Conservation (phyloP, 2,888 invertebrate genomes). For the Ophion costatus region DNA sequence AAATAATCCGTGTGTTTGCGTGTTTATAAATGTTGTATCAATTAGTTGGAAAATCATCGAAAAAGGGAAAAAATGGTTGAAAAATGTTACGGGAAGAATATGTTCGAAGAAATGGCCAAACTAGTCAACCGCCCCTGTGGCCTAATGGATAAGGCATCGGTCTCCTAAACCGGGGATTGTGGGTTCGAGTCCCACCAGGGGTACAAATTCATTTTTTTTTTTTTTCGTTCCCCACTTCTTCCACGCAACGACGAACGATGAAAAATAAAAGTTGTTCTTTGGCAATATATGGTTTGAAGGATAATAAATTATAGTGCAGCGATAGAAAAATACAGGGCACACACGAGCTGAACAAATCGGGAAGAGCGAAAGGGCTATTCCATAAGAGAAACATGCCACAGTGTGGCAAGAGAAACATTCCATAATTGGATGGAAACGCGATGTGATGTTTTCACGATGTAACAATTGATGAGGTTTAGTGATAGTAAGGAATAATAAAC, state of each 20-base stretch:
- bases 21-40: not conserved
- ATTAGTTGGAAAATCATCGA: not conserved
- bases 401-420: too few relatives aligned
- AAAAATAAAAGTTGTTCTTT: not conserved
- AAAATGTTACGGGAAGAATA: not conserved
- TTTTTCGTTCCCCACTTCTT: conserved; percentile 43
- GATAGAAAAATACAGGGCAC: too few relatives aligned
- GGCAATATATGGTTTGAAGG: not conserved
- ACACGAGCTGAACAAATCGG: too few relatives aligned
- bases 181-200: conserved; percentile 95
- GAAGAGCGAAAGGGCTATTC: too few relatives aligned
- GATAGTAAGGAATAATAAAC: not conserved
- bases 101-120: conserved; percentile 32
- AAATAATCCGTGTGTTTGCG: not conserved
- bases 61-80: not conserved
- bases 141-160: conserved; percentile 94
- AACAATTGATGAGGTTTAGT: not conserved
- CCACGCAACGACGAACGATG: not conserved
- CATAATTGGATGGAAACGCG: not conserved
- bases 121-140: conserved; percentile 88
- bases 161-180: conserved; percentile 94
- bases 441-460: not conserved
- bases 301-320: too few relatives aligned
- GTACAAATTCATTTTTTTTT: conserved; percentile 84
- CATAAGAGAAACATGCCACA: too few relatives aligned